Evolutionary conservation across 2,888 invertebrate genomes (phyloP), one percentile per base, ranked within the genome.

Genomic region (Chironomus riparius): DNA sequence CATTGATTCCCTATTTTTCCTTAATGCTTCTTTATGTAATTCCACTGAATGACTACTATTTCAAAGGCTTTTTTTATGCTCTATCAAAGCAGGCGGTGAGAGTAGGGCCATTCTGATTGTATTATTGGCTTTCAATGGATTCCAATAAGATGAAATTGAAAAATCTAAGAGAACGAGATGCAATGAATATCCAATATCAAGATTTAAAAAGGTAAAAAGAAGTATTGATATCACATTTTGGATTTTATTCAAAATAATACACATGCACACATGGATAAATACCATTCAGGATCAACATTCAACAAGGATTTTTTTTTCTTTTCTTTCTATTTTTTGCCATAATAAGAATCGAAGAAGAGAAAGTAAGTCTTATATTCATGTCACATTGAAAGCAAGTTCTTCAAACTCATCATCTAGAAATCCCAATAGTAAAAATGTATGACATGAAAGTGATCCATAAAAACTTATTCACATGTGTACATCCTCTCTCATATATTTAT

Each of bases 81-180:
- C 72, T 61, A 61, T 72, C 50, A 47, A 15, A 1, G 18, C 4
- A n/a, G 56, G 56, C 38, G 28, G 6, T 28, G 28, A 65, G 12
- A 24, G 22, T 24, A 13, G 38, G 50, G 62, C 72, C 72, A 62
- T 61, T 72, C 72, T 13, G 72, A 72, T 61, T 72, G 62, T 72
- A 61, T 72, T 72, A 72, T 72, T 72, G 72, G 62, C 72, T 72
- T 72, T 72, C 47, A 22, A 47, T n/a, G 47, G 47, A 15, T 21
- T 48, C 70, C 13, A 50, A 48, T 38, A 28, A 65, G 65, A 62
- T 24, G 70, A 28, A 71, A 72, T 24, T 47, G 56, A 15, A 56
- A 71, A 71, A n/a, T n/a, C n/a, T n/a, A 72, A 38, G 47, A 15
- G 18, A 24, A 56, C 24, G 47, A 12, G 50, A 13, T 22, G 18